Evolutionary conservation across 1,140 invertebrate species (phyloP), one percentile per base, ranked within the genome.

Genomic region (Nomia melanderi): DNA sequence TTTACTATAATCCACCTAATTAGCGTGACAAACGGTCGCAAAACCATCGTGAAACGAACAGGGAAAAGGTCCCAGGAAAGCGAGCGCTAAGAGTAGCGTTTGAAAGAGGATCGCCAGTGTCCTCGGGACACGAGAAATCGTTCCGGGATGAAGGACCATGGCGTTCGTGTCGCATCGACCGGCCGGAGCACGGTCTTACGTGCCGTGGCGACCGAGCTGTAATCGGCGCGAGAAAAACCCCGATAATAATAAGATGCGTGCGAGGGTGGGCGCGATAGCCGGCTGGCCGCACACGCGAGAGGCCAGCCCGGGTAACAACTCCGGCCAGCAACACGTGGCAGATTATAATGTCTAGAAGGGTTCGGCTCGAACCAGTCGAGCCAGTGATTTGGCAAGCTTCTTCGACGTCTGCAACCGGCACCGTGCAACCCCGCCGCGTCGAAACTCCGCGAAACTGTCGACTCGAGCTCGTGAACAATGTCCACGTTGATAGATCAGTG

Each of bases 291-390:
- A 59, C 74, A 81, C 79, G 79, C 71, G 72, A 77, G 47, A 41
- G 65, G 23, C 53, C 41, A 17, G 41, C 41, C 20, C 41, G 41
- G 41, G 41, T 44, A 62, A 41, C 53, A 67, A 29, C 33, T 47
- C 36, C 14, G 29, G 39, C 56, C 67, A 86, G 84, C 86, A 87
- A 87, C 84, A 87, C 83, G 86, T 87, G 86, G 85, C 81, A 87
- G 73, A 78, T 87, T 87, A 83, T 81, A 86, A 85, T 41, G 72
- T 71, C 57, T 79, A 72, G 31, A 65, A 47, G 44, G 75, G 47
- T 60, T 39, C 17, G 65, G 39, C 65, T 66, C 53, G 60, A 62
- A 41, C 27, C 2, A 39, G n/a, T n/a, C 39, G 39, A 50, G 47
- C n/a, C 36, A 62, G 71, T 39, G 79, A 83, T 83, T 83, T 83